Evolutionary conservation across 2,113 vertebrate species (phyloP).

Genomic region (Lampris incognitus): DNA sequence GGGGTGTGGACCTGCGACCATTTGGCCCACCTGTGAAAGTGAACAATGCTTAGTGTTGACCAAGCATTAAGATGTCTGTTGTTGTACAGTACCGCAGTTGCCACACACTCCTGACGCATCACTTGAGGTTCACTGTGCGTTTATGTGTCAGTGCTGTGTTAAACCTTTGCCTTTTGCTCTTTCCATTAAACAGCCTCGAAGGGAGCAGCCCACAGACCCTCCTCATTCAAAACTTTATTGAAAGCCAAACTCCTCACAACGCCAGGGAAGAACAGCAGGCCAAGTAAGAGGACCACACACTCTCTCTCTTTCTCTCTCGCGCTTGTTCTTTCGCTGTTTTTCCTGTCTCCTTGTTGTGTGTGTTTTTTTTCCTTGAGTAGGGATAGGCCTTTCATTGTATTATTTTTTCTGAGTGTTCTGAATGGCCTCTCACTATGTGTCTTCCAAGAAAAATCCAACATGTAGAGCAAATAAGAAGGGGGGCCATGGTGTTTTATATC

Average conservation of each 20-base stretch:
- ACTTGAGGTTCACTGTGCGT: no score
- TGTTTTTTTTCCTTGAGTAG: no score
- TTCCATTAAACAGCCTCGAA: conserved; percentile 45
- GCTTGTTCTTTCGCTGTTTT: not conserved
- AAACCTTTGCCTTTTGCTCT: not conserved
- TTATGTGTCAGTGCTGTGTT: not conserved
- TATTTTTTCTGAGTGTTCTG: not conserved
- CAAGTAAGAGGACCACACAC: conserved; percentile 53
- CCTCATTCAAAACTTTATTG: conserved; percentile 52
- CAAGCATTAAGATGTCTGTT: no score
- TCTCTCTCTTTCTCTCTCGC: not conserved
- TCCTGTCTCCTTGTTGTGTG: not conserved
- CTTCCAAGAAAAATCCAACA: not conserved
- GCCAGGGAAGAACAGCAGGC: conserved; percentile 40
- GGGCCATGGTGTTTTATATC: no score
- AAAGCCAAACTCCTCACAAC: conserved; percentile 56
- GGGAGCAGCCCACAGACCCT: conserved; percentile 40
- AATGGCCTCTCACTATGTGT: not conserved
- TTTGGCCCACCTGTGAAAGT: no score
- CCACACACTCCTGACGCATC: no score
- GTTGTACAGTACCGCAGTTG: no score
- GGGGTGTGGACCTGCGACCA: no score
- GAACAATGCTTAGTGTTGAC: no score
- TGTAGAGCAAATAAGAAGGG: not conserved
- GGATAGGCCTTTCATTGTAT: not conserved